phyloP scores from a whole-genome alignment of 2,797 vertebrate species.

The Diplodus puntazzo region DNA sequence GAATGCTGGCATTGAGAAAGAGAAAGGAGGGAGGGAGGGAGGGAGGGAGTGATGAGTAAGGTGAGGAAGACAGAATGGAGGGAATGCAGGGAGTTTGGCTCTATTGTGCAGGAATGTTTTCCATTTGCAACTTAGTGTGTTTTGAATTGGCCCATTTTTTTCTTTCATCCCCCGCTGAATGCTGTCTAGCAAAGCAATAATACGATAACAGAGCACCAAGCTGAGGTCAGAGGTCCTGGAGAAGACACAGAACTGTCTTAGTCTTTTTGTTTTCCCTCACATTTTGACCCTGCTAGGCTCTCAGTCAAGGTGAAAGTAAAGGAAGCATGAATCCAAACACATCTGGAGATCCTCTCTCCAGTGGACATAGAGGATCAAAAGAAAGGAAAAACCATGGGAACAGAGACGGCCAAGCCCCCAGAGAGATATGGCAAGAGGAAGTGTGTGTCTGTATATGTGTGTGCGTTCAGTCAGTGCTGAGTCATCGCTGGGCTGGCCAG shows the following conservation, averaged over 20 bases:
- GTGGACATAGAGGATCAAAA: conserved; percentile 64
- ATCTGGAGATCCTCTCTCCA: conserved; percentile 69
- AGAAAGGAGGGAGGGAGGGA: conserved; percentile 15
- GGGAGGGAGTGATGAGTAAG: conserved; percentile 51
- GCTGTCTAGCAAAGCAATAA: conserved; percentile 53
- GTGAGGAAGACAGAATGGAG: conserved; percentile 39
- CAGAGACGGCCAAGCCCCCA: conserved; percentile 62
- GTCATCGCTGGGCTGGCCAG: conserved; percentile 91
- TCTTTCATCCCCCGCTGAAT: conserved; percentile 31
- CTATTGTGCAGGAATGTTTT: conserved; percentile 43
- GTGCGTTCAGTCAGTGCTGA: conserved; percentile 86
- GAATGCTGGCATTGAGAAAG: conserved; percentile 53
- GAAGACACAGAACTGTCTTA: conserved; percentile 15
- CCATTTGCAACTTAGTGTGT: conserved; percentile 22
- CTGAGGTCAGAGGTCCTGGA: conserved; percentile 46
- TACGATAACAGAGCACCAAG: conserved; percentile 42
- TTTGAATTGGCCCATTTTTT: conserved; percentile 39
- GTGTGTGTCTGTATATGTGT: conserved; percentile 54
- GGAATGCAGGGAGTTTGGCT: conserved; percentile 31
- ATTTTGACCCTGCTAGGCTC: conserved; percentile 19
- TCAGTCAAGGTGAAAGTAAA: conserved; percentile 58
- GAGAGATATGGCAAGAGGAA: conserved; percentile 80
- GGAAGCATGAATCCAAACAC: conserved; percentile 50
- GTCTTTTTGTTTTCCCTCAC: conserved; percentile 40
- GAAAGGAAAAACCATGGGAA: conserved; percentile 79